These are phyloP conservation scores for Tympanuchus pallidicinctus DNA, from an alignment of 2,113 vertebrate species.

Conservation along the genomic window DNA sequence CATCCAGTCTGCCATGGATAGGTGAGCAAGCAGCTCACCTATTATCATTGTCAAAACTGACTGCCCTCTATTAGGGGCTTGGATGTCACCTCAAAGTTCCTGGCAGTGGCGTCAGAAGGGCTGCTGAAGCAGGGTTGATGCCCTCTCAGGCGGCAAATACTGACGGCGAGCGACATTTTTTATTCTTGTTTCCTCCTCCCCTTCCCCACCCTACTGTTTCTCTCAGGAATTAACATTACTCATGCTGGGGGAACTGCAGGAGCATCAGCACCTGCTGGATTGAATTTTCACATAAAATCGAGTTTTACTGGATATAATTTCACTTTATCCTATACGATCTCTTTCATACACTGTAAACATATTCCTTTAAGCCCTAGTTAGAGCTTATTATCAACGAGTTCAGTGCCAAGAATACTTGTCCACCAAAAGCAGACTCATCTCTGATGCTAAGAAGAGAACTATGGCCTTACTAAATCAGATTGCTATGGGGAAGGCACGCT, in stretches of 20 bases:
- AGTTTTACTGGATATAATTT: slow-evolving; percentile 60
- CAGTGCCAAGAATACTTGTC: not conserved
- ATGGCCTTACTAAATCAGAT: slow-evolving; percentile 25
- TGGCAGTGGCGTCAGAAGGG: slow-evolving; percentile 66
- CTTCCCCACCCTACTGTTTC: slow-evolving; percentile 7
- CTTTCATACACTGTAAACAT: slow-evolving; percentile 54
- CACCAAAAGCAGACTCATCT: slow-evolving; percentile 60
- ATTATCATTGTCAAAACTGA: slow-evolving; percentile 75
- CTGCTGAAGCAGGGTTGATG: slow-evolving; percentile 57
- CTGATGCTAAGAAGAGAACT: slow-evolving; percentile 13
- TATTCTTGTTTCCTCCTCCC: slow-evolving; percentile 7
- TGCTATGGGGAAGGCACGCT: not conserved
- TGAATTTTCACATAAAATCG: slow-evolving; percentile 66
- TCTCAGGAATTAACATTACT: slow-evolving; percentile 33
- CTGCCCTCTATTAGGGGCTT: slow-evolving; percentile 76
- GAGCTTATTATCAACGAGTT: not conserved
- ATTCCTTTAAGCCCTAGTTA: slow-evolving; percentile 64
- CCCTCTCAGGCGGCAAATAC: slow-evolving; percentile 20
- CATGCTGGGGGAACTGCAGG: slow-evolving; percentile 71
- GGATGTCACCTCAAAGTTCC: slow-evolving; percentile 81
- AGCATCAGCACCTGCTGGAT: slow-evolving; percentile 59
- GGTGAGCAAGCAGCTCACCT: slow-evolving; percentile 73
- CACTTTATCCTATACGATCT: slow-evolving; percentile 61
- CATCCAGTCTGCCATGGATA: slow-evolving; percentile 67
- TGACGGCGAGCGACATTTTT: slow-evolving; percentile 56